phyloP scores from a whole-genome alignment of 2,888 invertebrate genomes.

The Cephonodes hylas region DNA sequence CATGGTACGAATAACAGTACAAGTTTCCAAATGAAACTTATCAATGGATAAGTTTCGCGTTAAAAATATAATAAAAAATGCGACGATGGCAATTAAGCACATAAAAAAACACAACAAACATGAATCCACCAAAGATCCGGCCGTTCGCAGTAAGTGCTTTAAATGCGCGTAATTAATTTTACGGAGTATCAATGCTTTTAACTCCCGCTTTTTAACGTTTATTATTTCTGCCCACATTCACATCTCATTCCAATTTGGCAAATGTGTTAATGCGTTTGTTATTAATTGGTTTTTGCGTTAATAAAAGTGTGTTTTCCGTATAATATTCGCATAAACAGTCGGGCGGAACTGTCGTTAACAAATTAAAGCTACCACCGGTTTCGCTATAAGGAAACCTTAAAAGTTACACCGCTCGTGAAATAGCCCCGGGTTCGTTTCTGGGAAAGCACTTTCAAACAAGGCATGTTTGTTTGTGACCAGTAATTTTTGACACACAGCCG shows the following conservation, averaged over 20 bases:
- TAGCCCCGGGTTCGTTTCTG: background rate
- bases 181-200: slow-evolving; percentile 9
- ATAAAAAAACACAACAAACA: background rate
- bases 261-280: slow-evolving; percentile 1
- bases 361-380: background rate
- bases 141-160: background rate
- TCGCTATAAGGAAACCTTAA: background rate
- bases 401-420: background rate
- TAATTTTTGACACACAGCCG: background rate
- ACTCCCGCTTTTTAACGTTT: slow-evolving; percentile 7
- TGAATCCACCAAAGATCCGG: background rate
- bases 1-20: background rate
- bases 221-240: slow-evolving; percentile 8
- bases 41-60: background rate
- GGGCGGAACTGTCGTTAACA: background rate
- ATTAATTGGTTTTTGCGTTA: background rate
- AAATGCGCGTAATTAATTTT: slow-evolving; percentile 7
- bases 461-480: background rate
- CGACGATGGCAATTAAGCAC: background rate
- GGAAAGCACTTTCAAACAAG: background rate
- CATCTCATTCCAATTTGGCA: background rate
- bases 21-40: background rate
- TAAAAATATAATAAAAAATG: slow-evolving; percentile 4
- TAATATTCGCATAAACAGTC: background rate
- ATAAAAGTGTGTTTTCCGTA: background rate